A percentile compares a stretch with the other conserved stretches of the same genome.
Evolutionary conservation across 2,797 vertebrate species (phyloP).

Genomic region (Diglossa cyanea): DNA sequence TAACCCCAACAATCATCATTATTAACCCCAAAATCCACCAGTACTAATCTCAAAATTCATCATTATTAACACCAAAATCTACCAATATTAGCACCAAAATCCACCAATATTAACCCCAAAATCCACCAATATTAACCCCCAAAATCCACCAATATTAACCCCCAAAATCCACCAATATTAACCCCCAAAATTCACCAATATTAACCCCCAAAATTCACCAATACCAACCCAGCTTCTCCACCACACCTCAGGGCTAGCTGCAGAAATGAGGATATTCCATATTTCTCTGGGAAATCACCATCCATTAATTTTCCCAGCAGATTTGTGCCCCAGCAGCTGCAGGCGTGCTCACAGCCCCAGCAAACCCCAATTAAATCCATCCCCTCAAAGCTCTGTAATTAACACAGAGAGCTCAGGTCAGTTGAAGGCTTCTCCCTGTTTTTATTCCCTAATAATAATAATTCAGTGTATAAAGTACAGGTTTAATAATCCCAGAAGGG

Average conservation of each 20-base stretch:
- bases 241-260: fast-evolving
- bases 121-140: background rate
- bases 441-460: background rate
- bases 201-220: no score
- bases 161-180: background rate
- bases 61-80: fast-evolving
- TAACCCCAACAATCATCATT: fast-evolving
- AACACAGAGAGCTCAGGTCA: background rate
- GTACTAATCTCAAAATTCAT: fast-evolving
- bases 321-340: background rate
- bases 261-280: fast-evolving
- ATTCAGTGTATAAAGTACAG: background rate
- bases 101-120: fast-evolving
- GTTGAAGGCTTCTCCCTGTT: background rate
- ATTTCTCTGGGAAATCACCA: background rate
- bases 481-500: background rate
- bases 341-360: background rate
- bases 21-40: fast-evolving
- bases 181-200: no score
- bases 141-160: background rate
- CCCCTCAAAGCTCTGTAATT: background rate
- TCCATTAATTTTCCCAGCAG: fast-evolving
- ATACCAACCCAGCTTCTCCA: no score
- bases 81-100: fast-evolving
- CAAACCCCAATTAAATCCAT: background rate